Base-by-base conservation (phyloP, 1,140 invertebrate species). In the Neodiprion fabricii region DNA sequence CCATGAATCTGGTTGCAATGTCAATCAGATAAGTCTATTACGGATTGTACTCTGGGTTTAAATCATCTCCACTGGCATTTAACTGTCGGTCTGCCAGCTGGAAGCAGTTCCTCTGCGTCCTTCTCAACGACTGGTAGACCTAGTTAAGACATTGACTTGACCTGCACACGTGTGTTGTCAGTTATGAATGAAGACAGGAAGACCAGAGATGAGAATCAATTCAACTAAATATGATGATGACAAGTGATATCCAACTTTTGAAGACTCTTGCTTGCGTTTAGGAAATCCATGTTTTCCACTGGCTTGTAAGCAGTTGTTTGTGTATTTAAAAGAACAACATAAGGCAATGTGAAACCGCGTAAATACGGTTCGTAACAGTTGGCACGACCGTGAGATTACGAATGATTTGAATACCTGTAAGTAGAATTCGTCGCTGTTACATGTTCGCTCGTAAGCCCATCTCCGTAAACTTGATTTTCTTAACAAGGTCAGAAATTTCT, bases 1-100 rank as follows among this genome's bases (percentile, higher is more conserved):
- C 75, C 73, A 71, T 80, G 79, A 81, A 73, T 74, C 71, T 66
- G 76, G 76, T 79, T 75, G 76, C 78, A 81, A 75, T 82, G 79
- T 81, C 79, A 81, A 82, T 83, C 81, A 81, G 68, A 75, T 78
- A 50, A 80, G 74, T 14, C 53, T 61, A 17, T 61, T 61, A 61
- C 53, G 53, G 53, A 61, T 61, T 61, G 53, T 40, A 40, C 53
- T 61, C 9, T 61, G 4, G 53, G 53, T 61, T 61, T 9, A 61
- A 61, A 61, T 61, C n/a, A 61, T 61, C 53, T 61, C n/a, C 53
- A 61, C 53, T 61, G 11, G 53, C 53, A 61, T 61, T 61, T 61
- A 61, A 61, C 53, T 61, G 53, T 8, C n/a, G n/a, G n/a, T 17
- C n/a, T 61, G 53, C n/a, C 53, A 61, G 53, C 53, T 61, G 53